Evolutionary conservation across 1,140 invertebrate species (phyloP).

Genomic region (Hermetia illucens): DNA sequence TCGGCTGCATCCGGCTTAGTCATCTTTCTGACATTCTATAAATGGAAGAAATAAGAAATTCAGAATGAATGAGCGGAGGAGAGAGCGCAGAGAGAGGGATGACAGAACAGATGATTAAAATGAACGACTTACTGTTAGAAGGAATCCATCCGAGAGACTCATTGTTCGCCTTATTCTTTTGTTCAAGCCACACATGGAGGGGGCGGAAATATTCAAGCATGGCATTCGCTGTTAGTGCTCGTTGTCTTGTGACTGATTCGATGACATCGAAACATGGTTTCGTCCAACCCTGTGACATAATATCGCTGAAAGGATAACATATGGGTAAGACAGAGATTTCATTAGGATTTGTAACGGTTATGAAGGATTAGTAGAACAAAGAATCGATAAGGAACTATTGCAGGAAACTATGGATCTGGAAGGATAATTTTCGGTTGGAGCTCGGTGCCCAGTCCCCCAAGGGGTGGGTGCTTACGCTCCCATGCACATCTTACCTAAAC

Average conservation of each 20-base stretch:
- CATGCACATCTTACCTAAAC: slow-evolving; percentile 34
- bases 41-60: background rate
- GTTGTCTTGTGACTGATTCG: slow-evolving; percentile 30
- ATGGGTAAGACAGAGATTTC: slow-evolving; percentile 10
- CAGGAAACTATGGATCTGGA: too few species aligned
- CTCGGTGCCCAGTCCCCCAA: too few species aligned
- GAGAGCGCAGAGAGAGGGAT: background rate
- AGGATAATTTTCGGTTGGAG: too few species aligned
- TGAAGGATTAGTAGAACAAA: too few species aligned
- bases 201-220: slow-evolving; percentile 19
- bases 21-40: background rate
- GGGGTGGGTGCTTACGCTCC: too few species aligned
- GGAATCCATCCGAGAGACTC: slow-evolving; percentile 14
- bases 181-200: slow-evolving; percentile 12
- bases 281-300: slow-evolving; percentile 28
- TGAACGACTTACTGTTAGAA: slow-evolving; percentile 16
- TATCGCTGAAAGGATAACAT: slow-evolving; percentile 3
- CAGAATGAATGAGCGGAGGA: background rate
- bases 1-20: background rate
- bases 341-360: too few species aligned
- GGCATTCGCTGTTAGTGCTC: slow-evolving; percentile 24
- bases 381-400: too few species aligned
- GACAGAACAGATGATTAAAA: background rate
- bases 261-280: slow-evolving; percentile 38
- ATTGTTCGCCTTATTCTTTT: slow-evolving; percentile 15